Base-by-base conservation (phyloP, 2,113 vertebrate species). In the Hemicordylus capensis region DNA sequence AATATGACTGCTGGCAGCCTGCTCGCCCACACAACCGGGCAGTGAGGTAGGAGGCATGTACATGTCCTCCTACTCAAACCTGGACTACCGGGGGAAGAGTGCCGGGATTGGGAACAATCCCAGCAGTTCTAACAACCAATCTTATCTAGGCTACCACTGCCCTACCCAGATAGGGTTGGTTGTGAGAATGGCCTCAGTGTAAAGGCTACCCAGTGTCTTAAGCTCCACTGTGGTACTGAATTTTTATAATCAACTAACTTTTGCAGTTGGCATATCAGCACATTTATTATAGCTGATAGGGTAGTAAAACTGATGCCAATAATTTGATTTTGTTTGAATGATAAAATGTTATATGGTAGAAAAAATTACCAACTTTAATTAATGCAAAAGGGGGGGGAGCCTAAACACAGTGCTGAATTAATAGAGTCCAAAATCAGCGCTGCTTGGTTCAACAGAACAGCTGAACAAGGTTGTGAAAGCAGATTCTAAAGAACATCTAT, bases 181-280 rank as follows among this genome's bases (percentile, higher is more conserved):
- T n/a, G n/a, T n/a, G n/a, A n/a, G n/a, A n/a, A n/a, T n/a, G n/a
- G n/a, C n/a, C 63, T 6, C 20, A 42, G 22, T 10, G 14, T 8
- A 59, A 20, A 7, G 75, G n/a, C n/a, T n/a, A n/a, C n/a, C n/a
- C n/a, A n/a, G 63, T 51, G 83, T 14, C 51, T 70, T 22, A 80
- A 81, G 37, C 2, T 58, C 10, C 48, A 74, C 5, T 81, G 31
- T 77, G 54, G 10, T 3, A 31, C 20, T 12, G 58, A 72, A 20
- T 28, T 46, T 82, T 3, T 44, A 79, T 59, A 87, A 85, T 51
- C 54, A 56, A 15, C 85, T 56, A 80, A 76, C 80, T 46, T 76
- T 87, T 69, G 11, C 24, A 76, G 51, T 9, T 54, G 51, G 51
- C 51, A 54, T 15, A 76, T 37, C n/a, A 56, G 48, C 72, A 51